Base-by-base conservation (phyloP, 2,888 invertebrate species). In the Xanthia icteritia region DNA sequence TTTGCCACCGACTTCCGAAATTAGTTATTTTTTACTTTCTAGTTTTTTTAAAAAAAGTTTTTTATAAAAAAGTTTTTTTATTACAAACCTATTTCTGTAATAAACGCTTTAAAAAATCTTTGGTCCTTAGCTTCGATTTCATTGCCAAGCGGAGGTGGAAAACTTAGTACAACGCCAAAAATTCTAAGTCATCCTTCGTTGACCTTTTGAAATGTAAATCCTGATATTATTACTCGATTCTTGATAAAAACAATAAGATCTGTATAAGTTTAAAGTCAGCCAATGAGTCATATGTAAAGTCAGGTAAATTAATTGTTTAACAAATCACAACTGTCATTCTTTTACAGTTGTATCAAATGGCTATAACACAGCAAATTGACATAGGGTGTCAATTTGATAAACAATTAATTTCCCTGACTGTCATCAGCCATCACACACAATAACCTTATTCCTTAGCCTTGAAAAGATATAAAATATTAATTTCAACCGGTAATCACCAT, bases 121-220 rank as follows among this genome's bases (percentile, higher is more conserved):
- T 58, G 65, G 45, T 27, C 23, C 0, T 61, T 61, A 36, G 51
- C 17, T 75, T 60, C 17, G 27, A 68, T 81, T 68, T 60, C 64
- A 69, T 79, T 69, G 42, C 54, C 27, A 79, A 61, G 54, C 60
- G 51, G 23, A 58, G 74, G 56, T 81, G 17, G 75, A 68, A 68
- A 64, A 69, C 27, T 81, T 60, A 81, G 63, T 58, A 68, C 36
- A 68, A 58, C 58, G 58, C 68, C 36, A 68, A 48, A 65, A n/a
- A 45, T 68, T 74, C 9, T 54, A 72, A 82, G 72, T 56, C 27
- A 81, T 67, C 45, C 27, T 73, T 48, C 27, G 36, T 58, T 64
- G 71, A 73, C 51, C 58, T 83, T 73, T 82, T 54, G 31, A 20
- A 39, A 48, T 63, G 36, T 45, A 58, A 66, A 65, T 73, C 36